Evolutionary conservation across 2,113 vertebrate species (phyloP).

Genomic region (Elephantulus edwardii): DNA sequence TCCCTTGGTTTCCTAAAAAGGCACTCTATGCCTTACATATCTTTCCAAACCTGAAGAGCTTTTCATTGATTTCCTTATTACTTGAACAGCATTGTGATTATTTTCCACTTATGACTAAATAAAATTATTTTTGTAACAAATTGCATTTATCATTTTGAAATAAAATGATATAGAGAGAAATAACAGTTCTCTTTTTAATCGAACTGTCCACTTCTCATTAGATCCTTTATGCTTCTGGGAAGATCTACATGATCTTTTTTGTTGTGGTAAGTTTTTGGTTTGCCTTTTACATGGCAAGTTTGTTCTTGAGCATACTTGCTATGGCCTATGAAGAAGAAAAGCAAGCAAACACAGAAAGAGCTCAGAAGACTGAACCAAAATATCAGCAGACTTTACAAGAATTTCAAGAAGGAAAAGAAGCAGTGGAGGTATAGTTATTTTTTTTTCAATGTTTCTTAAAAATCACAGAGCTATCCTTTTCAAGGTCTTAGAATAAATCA

Average conservation of each 20-base stretch:
- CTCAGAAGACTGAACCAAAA: constrained; percentile 81
- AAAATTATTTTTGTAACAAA: constrained; percentile 41
- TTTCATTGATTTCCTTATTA: background rate
- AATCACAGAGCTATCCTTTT: background rate
- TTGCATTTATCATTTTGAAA: constrained; percentile 29
- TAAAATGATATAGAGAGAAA: background rate
- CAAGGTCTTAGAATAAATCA: background rate
- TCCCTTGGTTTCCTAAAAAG: background rate
- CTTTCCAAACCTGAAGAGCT: background rate
- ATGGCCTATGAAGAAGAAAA: constrained; percentile 91
- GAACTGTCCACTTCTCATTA: constrained; percentile 63
- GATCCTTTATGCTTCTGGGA: constrained; percentile 88
- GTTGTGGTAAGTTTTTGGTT: constrained; percentile 90
- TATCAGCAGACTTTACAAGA: constrained; percentile 84
- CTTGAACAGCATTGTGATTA: background rate
- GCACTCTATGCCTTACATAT: background rate
- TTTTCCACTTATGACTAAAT: background rate
- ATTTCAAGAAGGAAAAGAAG: constrained; percentile 82
- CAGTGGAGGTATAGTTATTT: constrained; percentile 81
- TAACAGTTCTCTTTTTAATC: background rate
- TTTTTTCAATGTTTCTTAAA: background rate
- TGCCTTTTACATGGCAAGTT: constrained; percentile 91
- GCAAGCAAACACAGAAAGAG: constrained; percentile 82
- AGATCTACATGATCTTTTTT: constrained; percentile 84
- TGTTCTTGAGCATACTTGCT: constrained; percentile 89